Evolutionary conservation across 2,797 vertebrate species (phyloP), one percentile per base, ranked within the genome.

Genomic region (Lagocephalus sceleratus): DNA sequence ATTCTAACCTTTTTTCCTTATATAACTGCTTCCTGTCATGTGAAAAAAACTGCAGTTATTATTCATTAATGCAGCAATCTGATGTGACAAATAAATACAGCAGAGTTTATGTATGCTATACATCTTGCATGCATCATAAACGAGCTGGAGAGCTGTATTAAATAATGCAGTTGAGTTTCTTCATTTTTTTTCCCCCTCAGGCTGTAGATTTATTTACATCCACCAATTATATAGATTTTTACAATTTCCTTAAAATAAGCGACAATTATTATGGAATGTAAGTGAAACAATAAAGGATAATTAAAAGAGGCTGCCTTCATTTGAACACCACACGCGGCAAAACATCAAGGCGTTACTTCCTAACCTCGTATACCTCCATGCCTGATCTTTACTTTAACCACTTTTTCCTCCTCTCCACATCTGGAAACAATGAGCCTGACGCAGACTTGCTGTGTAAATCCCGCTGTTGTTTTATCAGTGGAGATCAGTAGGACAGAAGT

Each of bases 391-490:
- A 39, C 69, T 32, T 43, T 59, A 1, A 20, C 11, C 0, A 46
- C 56, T 65, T 63, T 49, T 51, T 47, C 57, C 60, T 10, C 17
- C 2, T 39, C 16, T 67, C 57, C 66, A 81, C 86, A 86, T 88
- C 83, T 88, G 85, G 82, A 84, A 79, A 68, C 79, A 81, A 85
- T 85, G 64, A 69, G 72, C 39, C 14, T 35, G 68, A 26, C 29
- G 55, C 48, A 57, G 57, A 60, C 54, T 56, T 23, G 51, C 51
- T 66, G 71, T 81, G 74, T 82, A 85, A 84, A 84, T 85, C 76
- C 75, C 79, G 39, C 64, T 68, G 75, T 76, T 80, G 80, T 71
- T 81, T 79, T 83, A 85, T 85, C 82, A 84, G 74, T 55, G 54
- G 57, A 66, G 66, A 85, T 85, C 79, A 79, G 80, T 76, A 64